Evolutionary conservation across 2,888 invertebrate genomes (phyloP), one percentile per base, ranked within the genome.

Genomic region (Acrobasis suavella): DNA sequence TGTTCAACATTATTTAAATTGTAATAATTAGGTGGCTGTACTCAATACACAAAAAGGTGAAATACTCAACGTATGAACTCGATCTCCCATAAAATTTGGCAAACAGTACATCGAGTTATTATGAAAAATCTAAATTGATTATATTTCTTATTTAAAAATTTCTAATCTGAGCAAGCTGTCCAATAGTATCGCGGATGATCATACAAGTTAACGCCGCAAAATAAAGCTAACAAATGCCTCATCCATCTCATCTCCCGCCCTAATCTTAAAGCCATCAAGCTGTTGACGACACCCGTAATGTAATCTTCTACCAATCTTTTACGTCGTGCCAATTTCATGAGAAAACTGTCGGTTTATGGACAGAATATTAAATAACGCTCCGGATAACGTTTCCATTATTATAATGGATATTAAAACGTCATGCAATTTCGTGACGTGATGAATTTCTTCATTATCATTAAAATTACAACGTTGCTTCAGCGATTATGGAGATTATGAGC

Each of bases 271-370:
- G 50, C 50, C 50, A 50, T 50, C 50, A 60, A 50, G 17, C 52
- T 61, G 52, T 46, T 54, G 52, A 54, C 52, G 61, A 54, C 52
- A 46, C 54, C 46, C 42, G 38, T 42, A 60, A 52, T 52, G 46
- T 61, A 54, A 61, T 61, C 46, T 52, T 46, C 52, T 54, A 46
- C 61, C 61, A 61, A 61, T 61, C 61, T 61, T 61, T 61, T 61
- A 61, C 46, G 42, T 54, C 61, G 54, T 46, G 46, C 61, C 52
- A 52, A 61, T 54, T 52, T 61, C 61, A 54, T 15, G 52, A 52
- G 52, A 54, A 60, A 52, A 61, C 61, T 61, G 61, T 46, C 46
- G 42, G 54, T 52, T 61, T 61, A 54, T 54, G 52, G 42, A 37
- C 42, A 54, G 52, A 61, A 54, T 54, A 46, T 52, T 54, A 61